Percentiles rank a stretch among this genome's conserved stretches.
phyloP scores from a whole-genome alignment of 2,888 invertebrate genomes.

The Caenorhabditis sulstoni region DNA sequence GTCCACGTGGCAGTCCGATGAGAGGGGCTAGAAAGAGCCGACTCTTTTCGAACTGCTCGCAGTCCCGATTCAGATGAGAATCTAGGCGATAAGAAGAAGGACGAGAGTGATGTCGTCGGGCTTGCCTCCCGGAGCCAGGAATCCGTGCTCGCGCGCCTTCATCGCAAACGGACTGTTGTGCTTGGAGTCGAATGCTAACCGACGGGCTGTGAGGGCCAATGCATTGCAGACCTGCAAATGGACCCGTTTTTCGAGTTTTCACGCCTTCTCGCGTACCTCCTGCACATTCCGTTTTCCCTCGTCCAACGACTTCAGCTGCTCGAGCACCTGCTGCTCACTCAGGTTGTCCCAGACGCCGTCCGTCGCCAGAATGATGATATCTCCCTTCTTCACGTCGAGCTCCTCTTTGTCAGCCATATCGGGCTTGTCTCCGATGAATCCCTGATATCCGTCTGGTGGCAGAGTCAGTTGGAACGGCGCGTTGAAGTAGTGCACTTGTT shows the following conservation, averaged over 20 bases:
- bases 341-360: conserved; percentile 99
- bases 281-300: conserved; percentile 64
- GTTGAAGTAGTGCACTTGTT: conserved; percentile 99
- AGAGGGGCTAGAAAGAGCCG: not conserved
- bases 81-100: conserved; percentile 88
- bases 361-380: conserved; percentile 85
- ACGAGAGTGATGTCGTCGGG: conserved; percentile 99
- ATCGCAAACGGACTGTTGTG: conserved; percentile 96
- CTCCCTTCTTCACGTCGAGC: conserved; percentile 73
- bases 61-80: not conserved
- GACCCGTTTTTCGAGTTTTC: not conserved
- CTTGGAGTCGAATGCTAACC: conserved; percentile 93
- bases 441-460: conserved; percentile 85
- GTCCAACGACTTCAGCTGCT: conserved; percentile 85
- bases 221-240: conserved; percentile 84
- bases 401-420: conserved; percentile 75
- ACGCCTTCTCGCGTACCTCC: conserved; percentile 52
- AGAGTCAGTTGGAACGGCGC: conserved; percentile 97
- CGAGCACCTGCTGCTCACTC: conserved; percentile 91
- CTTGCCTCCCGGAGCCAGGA: conserved; percentile 93
- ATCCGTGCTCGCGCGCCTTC: conserved; percentile 93
- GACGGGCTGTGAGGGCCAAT: conserved; percentile 95
- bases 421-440: conserved; percentile 77
- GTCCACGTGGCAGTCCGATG: no score
- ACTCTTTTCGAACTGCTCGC: no score